Base-by-base conservation (phyloP, 2,113 vertebrate genomes). In the Pangasianodon hypophthalmus region DNA sequence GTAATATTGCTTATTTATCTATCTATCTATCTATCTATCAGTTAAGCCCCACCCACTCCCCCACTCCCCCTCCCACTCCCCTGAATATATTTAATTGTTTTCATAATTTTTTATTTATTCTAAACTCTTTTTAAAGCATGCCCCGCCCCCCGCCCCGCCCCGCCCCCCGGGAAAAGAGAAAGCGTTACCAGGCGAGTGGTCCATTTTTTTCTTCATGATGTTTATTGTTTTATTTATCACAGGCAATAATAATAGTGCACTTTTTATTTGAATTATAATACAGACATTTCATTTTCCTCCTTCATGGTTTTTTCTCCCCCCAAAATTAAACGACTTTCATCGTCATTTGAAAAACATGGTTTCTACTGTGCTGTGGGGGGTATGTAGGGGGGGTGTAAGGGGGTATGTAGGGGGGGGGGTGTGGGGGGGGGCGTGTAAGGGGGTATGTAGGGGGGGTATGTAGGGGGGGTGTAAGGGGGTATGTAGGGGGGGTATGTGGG, bases 191-290 rank as follows among this genome's bases (percentile, higher is more conserved):
- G 19, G 64, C 56, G 3, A 29, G 8, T 10, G 2, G 32, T 62
- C 77, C 21, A 37, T 88, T 92, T 92, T 93, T 94, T 90, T 91
- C 88, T 81, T 32, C 29, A 81, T 16, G 79, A 93, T 94, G 91
- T 96, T 96, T 96, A 96, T 96, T 96, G 94, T 91, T 95, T 94
- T 95, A 94, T 95, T 95, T 95, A 92, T 95, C 94, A 96, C 95
- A 96, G 96, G 95, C 96, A 96, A 95, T 96, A 96, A 95, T 95
- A 95, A 95, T 96, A 96, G 96, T 96, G 95, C 95, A 96, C 94
- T 94, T 95, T 81, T 91, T 83, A 93, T 94, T 94, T 92, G 92
- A 91, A 93, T 94, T 95, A 94, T 94, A 94, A 94, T 95, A 95
- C 94, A 96, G 94, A 96, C 94, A 95, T 95, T 95, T 95, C 92